A percentile compares a stretch with the other conserved stretches of the same genome.
Evolutionary conservation across 2,888 invertebrate species (phyloP).

Genomic region (Octodonta nipae): DNA sequence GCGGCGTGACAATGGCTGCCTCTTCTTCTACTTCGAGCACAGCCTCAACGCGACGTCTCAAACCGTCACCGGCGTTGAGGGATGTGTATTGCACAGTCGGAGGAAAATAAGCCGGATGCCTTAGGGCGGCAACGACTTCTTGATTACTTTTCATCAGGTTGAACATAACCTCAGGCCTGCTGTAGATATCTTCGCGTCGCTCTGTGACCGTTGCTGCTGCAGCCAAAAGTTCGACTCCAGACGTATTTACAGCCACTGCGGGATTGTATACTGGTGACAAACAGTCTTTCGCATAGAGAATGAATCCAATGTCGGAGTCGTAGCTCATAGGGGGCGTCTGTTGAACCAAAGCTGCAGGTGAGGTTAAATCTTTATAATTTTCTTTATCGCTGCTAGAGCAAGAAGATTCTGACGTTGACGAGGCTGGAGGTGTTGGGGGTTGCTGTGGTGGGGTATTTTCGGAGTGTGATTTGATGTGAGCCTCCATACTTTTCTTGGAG

Average conservation of each 20-base stretch:
- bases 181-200: slow-evolving; percentile 23
- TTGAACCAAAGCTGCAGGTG: slow-evolving; percentile 14
- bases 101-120: slow-evolving; percentile 28
- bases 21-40: slow-evolving; percentile 37
- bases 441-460: slow-evolving; percentile 42
- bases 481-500: slow-evolving; percentile 81
- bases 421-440: slow-evolving; percentile 26
- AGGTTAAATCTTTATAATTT: slow-evolving; percentile 27
- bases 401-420: slow-evolving; percentile 16
- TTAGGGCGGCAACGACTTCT: slow-evolving; percentile 23
- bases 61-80: slow-evolving; percentile 39
- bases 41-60: slow-evolving; percentile 50
- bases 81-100: slow-evolving; percentile 27
- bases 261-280: slow-evolving; percentile 20
- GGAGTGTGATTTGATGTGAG: slow-evolving; percentile 69
- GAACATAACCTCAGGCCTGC: slow-evolving; percentile 25
- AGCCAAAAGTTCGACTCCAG: slow-evolving; percentile 32
- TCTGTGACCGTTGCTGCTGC: slow-evolving; percentile 37
- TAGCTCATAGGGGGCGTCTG: slow-evolving; percentile 24
- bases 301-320: slow-evolving; percentile 27
- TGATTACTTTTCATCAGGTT: slow-evolving; percentile 27
- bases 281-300: slow-evolving; percentile 24
- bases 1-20: slow-evolving; percentile 42
- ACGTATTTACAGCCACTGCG: slow-evolving; percentile 15
- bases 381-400: slow-evolving; percentile 38